Percentiles rank a stretch among this genome's conserved stretches.
Evolutionary conservation across 2,888 invertebrate species (phyloP).

Genomic region (Zygaena filipendulae): DNA sequence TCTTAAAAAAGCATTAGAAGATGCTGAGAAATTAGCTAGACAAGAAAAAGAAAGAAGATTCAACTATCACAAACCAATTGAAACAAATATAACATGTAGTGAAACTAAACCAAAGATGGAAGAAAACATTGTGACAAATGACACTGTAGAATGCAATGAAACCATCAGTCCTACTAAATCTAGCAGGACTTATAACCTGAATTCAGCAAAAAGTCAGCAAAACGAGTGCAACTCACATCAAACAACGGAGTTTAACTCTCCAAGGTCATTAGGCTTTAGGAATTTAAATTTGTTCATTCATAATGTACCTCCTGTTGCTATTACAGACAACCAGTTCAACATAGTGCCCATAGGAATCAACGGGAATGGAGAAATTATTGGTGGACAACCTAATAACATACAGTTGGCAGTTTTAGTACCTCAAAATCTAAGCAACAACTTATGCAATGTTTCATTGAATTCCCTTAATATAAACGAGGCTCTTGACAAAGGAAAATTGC

Average conservation of each 20-base stretch:
- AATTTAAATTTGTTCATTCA: conserved; percentile 55
- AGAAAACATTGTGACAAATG: conserved; percentile 23
- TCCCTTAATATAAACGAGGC: conserved; percentile 40
- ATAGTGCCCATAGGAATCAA: conserved; percentile 55
- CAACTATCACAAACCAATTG: conserved; percentile 35
- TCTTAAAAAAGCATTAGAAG: conserved; percentile 81
- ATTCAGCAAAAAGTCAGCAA: conserved; percentile 48
- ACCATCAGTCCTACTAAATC: conserved; percentile 45
- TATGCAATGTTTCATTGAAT: conserved; percentile 54
- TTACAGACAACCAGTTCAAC: conserved; percentile 52
- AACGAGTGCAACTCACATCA: conserved; percentile 47
- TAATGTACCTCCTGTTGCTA: conserved; percentile 47
- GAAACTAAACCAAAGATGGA: conserved; percentile 27
- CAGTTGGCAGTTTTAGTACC: conserved; percentile 72
- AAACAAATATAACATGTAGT: conserved; percentile 19
- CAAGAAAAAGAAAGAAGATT: conserved; percentile 71
- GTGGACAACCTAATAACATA: conserved; percentile 54
- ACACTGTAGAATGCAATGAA: conserved; percentile 25
- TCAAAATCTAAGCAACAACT: conserved; percentile 46
- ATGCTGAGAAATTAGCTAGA: conserved; percentile 79
- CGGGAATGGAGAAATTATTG: conserved; percentile 42
- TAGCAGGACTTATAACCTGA: conserved; percentile 48
- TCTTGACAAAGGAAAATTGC: conserved; percentile 37
- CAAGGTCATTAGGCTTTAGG: conserved; percentile 46
- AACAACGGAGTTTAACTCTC: conserved; percentile 52